Conservation (phyloP, 2,888 invertebrate species). For the Caenorhabditis panamensis region DNA sequence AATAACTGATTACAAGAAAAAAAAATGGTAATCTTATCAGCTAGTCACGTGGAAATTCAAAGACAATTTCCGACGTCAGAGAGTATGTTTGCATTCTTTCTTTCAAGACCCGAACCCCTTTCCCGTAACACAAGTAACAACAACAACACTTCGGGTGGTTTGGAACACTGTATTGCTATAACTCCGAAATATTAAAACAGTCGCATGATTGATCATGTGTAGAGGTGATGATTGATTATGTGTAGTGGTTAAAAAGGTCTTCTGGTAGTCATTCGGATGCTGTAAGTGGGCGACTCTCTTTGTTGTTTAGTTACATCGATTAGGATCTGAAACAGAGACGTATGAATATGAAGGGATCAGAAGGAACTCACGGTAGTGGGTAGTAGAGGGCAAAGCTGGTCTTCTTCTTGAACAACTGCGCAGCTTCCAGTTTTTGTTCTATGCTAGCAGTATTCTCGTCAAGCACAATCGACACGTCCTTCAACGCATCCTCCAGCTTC, state of each 20-base stretch:
- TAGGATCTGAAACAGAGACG: not conserved
- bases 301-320: not conserved
- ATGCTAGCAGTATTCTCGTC: not conserved
- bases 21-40: too few species aligned
- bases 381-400: slow-evolving; percentile 15
- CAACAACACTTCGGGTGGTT: not conserved
- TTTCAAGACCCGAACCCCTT: too few species aligned
- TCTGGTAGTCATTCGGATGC: not conserved
- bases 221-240: too few species aligned
- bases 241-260: not conserved
- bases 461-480: not conserved
- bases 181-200: not conserved
- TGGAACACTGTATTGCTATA: not conserved
- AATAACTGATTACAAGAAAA: not conserved
- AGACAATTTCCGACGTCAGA: too few species aligned
- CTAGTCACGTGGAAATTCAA: too few species aligned
- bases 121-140: too few species aligned
- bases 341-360: not conserved
- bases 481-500: slow-evolving; percentile 16
- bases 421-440: slow-evolving; percentile 13
- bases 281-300: not conserved
- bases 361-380: slow-evolving; percentile 20
- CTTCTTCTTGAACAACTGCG: slow-evolving; percentile 10
- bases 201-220: not conserved
- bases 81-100: too few species aligned